Conservation (phyloP, 2,888 invertebrate species). For the Pachliopta kotzebuea region DNA sequence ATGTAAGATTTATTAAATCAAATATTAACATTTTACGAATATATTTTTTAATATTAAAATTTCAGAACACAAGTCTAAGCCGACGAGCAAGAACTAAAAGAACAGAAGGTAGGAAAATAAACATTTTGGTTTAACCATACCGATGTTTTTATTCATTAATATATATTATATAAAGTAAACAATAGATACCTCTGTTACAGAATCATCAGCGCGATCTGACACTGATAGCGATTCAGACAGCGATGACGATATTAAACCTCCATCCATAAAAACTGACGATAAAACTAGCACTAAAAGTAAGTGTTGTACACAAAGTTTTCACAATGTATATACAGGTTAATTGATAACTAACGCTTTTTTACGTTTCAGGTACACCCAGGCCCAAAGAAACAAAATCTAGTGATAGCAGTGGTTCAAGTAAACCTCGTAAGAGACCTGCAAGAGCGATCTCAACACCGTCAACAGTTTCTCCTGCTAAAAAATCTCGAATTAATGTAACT, state of each 20-base stretch:
- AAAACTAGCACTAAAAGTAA: conserved; percentile 61
- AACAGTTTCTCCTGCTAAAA: conserved; percentile 60
- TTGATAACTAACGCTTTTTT: neutral
- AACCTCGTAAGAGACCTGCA: conserved; percentile 64
- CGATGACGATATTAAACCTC: conserved; percentile 68
- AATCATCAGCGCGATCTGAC: conserved; percentile 68
- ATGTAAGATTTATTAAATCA: no score
- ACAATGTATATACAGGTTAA: neutral
- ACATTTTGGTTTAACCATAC: neutral
- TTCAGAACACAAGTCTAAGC: conserved; percentile 73
- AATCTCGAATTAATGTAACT: conserved; percentile 49
- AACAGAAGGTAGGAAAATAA: conserved; percentile 59
- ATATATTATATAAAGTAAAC: conserved; percentile 1
- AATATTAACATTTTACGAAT: no score
- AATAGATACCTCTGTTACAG: conserved; percentile 41
- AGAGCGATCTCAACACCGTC: conserved; percentile 60
- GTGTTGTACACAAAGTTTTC: conserved; percentile 26
- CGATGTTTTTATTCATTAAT: neutral
- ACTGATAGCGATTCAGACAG: conserved; percentile 78
- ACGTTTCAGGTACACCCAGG: conserved; percentile 52
- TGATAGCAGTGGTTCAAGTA: conserved; percentile 64
- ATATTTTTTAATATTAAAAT: conserved; percentile 37
- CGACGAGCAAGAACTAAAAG: conserved; percentile 65
- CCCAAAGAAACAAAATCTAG: conserved; percentile 67
- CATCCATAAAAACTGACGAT: conserved; percentile 65